phyloP scores from a whole-genome alignment of 53 echinoderm and acorn worm genomes.

The Zoroaster sp. region DNA sequence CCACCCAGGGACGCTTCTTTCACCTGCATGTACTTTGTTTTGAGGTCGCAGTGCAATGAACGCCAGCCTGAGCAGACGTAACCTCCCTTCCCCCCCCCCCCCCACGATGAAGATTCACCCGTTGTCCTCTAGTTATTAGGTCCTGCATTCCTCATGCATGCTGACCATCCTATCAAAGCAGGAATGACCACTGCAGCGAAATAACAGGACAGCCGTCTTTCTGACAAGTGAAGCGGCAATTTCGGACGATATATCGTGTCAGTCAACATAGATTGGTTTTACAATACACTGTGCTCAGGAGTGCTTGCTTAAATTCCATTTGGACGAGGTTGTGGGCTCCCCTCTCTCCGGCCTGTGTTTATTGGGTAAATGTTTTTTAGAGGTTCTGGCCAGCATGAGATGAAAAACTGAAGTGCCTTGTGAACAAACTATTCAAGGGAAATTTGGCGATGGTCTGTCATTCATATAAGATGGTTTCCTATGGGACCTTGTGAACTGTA shows the following conservation, averaged over 20 bases:
- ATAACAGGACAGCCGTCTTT: neutral
- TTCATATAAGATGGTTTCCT: neutral
- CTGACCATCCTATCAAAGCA: neutral
- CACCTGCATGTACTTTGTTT: conserved; percentile 28
- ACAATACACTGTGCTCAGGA: neutral
- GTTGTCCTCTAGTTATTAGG: neutral
- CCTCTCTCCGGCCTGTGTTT: neutral
- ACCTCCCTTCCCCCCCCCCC: neutral
- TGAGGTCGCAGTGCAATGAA: conserved; percentile 32
- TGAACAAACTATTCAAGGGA: neutral
- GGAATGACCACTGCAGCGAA: neutral
- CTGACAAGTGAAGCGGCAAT: neutral
- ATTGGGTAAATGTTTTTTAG: neutral
- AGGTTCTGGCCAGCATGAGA: neutral
- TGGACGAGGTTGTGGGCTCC: neutral
- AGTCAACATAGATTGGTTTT: conserved; percentile 14
- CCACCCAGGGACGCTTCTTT: neutral
- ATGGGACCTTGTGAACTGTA: neutral
- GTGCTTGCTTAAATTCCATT: conserved; percentile 16
- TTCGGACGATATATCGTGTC: neutral
- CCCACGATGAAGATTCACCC: no score
- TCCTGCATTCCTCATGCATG: neutral
- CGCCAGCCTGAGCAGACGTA: neutral
- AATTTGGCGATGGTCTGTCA: conserved; percentile 6
- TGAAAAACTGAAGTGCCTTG: neutral